A percentile compares a stretch with the other conserved stretches of the same genome.
phyloP scores from a whole-genome alignment of 2,113 vertebrate species.

The Pelvicachromis taeniatus region DNA sequence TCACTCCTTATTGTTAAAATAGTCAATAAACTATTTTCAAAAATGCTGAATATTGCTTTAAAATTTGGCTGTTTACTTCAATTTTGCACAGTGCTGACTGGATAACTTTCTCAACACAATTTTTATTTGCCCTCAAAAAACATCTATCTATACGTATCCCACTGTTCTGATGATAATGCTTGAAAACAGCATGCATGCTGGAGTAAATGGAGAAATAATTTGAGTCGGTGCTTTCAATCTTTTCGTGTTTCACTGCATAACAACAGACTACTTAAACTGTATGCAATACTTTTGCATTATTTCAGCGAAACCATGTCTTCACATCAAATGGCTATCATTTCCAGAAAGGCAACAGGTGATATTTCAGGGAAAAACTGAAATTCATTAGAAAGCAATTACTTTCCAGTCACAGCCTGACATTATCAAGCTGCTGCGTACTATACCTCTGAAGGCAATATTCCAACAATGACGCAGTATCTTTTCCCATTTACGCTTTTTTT shows the following conservation, averaged over 20 bases:
- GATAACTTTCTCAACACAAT: background rate
- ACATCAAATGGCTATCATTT: constrained; percentile 10
- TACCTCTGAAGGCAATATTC: constrained; percentile 40
- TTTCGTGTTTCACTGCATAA: background rate
- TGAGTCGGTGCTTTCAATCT: background rate
- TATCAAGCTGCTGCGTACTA: constrained; percentile 38
- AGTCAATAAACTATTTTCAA: background rate
- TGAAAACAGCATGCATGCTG: background rate
- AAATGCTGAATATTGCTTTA: background rate
- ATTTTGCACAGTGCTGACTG: background rate
- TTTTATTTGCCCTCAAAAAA: background rate
- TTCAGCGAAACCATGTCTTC: background rate
- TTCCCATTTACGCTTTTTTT: background rate
- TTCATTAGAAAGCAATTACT: constrained; percentile 61
- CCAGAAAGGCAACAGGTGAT: constrained; percentile 38
- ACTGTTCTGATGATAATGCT: constrained; percentile 6
- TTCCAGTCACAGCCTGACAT: constrained; percentile 51
- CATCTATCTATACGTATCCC: background rate
- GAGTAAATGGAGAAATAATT: constrained; percentile 2
- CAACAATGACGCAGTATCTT: constrained; percentile 39
- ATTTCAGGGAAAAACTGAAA: constrained; percentile 29
- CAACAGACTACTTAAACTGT: background rate
- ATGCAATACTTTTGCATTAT: constrained; percentile 20
- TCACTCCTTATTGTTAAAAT: background rate
- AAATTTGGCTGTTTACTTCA: background rate